A percentile compares a stretch with the other conserved stretches of the same genome.
Conservation (phyloP, 2,888 invertebrate genomes). For the Achlya flavicornis region DNA sequence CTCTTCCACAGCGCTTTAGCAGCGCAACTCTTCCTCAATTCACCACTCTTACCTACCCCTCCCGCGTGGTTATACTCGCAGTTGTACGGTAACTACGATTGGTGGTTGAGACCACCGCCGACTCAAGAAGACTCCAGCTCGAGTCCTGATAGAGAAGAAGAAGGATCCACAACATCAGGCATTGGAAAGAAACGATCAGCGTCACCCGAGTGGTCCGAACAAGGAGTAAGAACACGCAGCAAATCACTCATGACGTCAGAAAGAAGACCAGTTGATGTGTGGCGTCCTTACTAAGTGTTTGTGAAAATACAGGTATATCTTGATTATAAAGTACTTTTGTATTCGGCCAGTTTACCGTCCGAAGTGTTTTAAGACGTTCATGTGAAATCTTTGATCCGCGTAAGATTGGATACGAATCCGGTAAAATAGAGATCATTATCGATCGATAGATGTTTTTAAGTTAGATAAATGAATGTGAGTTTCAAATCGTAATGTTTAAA, state of each 20-base stretch:
- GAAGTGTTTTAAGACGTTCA: constrained; percentile 42
- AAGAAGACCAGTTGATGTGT: constrained; percentile 87
- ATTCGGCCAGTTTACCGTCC: constrained; percentile 63
- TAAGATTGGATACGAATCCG: constrained; percentile 55
- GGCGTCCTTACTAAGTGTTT: constrained; percentile 87
- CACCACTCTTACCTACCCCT: constrained; percentile 89
- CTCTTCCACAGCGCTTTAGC: constrained; percentile 82
- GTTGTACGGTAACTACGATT: constrained; percentile 88
- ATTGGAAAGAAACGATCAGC: constrained; percentile 79
- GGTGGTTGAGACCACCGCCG: constrained; percentile 85
- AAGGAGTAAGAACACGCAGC: constrained; percentile 73
- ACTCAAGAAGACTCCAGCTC: constrained; percentile 74
- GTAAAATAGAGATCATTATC: constrained; percentile 65
- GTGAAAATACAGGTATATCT: constrained; percentile 12
- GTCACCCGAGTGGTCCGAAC: constrained; percentile 80
- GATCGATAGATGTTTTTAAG: constrained; percentile 75
- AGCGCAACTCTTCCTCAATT: constrained; percentile 89
- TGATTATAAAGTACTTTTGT: constrained; percentile 28
- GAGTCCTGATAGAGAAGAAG: constrained; percentile 76
- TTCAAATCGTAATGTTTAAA: constrained; percentile 74
- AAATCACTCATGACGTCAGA: constrained; percentile 74
- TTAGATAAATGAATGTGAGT: constrained; percentile 81
- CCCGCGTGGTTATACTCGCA: constrained; percentile 92
- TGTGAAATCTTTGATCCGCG: constrained; percentile 37
- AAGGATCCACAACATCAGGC: constrained; percentile 65